Evolutionary conservation across 2,888 invertebrate genomes (phyloP).

Genomic region (Eristalis intricaria): DNA sequence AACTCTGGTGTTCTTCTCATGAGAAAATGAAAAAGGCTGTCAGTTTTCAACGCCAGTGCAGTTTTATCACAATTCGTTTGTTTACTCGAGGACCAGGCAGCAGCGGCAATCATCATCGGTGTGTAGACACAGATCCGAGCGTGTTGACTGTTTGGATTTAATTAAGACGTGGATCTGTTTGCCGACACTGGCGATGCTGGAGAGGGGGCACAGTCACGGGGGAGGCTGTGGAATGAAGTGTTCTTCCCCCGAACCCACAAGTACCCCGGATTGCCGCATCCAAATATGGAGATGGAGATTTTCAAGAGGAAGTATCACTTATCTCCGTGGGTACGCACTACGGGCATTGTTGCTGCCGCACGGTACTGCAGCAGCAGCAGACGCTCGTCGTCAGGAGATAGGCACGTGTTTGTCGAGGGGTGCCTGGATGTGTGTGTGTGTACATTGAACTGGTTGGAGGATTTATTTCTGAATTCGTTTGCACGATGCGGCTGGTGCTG

Average conservation of each 20-base stretch:
- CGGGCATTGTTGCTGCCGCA: neutral
- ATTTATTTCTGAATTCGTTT: neutral
- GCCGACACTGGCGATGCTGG: neutral
- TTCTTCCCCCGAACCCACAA: neutral
- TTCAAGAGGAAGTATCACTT: conserved; percentile 12
- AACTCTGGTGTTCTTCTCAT: neutral
- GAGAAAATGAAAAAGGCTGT: too few relatives aligned
- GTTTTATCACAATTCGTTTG: conserved; percentile 2
- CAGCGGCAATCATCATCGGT: neutral
- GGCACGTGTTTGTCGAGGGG: neutral
- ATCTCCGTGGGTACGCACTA: conserved; percentile 2
- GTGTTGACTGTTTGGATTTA: conserved; percentile 16
- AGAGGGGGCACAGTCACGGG: neutral
- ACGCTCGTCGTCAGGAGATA: neutral
- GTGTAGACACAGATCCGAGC: neutral
- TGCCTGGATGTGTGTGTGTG: neutral
- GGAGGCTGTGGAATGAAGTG: neutral
- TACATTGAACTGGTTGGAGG: neutral
- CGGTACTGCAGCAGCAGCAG: neutral
- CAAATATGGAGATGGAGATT: neutral
- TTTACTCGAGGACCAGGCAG: conserved; percentile 12
- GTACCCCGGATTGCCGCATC: neutral
- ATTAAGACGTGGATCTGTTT: conserved; percentile 39
- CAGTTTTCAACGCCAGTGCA: too few relatives aligned
- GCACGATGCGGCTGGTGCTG: neutral